phyloP scores from a whole-genome alignment of 2,113 vertebrate genomes.

The Poecilia latipinna region DNA sequence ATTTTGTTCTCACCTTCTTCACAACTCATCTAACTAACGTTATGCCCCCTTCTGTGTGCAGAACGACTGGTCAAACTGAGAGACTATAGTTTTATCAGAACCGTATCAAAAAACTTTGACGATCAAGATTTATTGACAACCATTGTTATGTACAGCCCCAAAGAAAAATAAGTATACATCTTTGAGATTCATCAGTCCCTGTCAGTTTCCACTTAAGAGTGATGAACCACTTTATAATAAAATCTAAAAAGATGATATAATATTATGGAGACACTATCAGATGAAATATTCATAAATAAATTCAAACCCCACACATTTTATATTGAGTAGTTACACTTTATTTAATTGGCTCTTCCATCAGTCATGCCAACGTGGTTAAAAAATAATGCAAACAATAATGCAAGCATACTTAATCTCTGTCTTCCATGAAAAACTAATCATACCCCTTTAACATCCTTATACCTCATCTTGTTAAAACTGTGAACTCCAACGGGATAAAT shows the following conservation, averaged over 20 bases:
- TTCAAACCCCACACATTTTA: slow-evolving; percentile 39
- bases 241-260: slow-evolving; percentile 21
- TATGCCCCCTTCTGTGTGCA: no score
- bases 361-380: slow-evolving; percentile 36
- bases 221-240: slow-evolving; percentile 5
- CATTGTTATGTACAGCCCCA: background rate
- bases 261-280: slow-evolving; percentile 31
- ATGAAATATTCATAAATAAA: slow-evolving; percentile 31
- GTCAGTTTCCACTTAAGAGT: slow-evolving; percentile 11
- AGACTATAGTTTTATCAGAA: background rate
- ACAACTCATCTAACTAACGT: no score
- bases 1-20: no score
- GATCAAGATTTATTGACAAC: slow-evolving; percentile 10
- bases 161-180: slow-evolving; percentile 7
- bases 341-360: slow-evolving; percentile 48
- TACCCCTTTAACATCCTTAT: background rate
- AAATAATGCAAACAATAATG: slow-evolving; percentile 8
- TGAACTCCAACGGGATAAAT: background rate
- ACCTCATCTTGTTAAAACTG: background rate
- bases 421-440: background rate
- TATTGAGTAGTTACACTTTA: slow-evolving; percentile 37
- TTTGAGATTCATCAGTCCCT: background rate
- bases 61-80: no score
- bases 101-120: background rate
- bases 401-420: slow-evolving; percentile 24